Evolutionary conservation across 2,113 vertebrate genomes (phyloP), one percentile per base, ranked within the genome.

Genomic region (Trichechus manatus): DNA sequence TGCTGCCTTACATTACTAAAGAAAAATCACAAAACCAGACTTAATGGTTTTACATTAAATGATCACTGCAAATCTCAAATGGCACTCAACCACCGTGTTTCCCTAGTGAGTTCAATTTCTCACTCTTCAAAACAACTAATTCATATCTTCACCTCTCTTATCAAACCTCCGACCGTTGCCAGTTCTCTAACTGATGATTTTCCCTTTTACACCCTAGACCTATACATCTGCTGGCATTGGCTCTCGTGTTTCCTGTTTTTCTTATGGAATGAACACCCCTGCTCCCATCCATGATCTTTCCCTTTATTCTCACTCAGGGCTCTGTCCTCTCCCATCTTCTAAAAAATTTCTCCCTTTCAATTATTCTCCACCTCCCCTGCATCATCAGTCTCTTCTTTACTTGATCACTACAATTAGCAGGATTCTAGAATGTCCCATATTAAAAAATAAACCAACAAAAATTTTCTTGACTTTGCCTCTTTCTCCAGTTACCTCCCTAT

Each of bases 1-100:
- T 66, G 61, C 47, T 78, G 20, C 53, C 59, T 90, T 47, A 87
- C 63, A 68, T 77, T 44, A 31, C 63, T 36, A 22, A 94, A 84
- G 70, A 92, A 75, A 39, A 95, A 79, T 63, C 56, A 82, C 33
- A 63, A 85, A 93, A 29, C 29, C 87, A 63, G 56, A 53, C 63
- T 83, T 56, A 78, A 33, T 66, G 33, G 56, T 78, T 95, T 96
- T 50, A 59, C 61, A 59, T 90, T 87, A 33, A 95, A 85, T 81
- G 61, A 87, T 56, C 83, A 59, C 63, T 80, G 2, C 44, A 75
- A 39, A 77, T 87, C 88, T 93, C 56, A 92, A 79, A 66, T 75
- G 78, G 36, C 13, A 64, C 66, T 85, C 47, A 64, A n/a, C n/a
- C 22, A 75, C 36, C 68, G 20, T 4, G 56, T 56, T 68, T 94